Percentiles rank a stretch among this genome's conserved stretches.
phyloP scores from a whole-genome alignment of 92 coral and sea anemone genomes.

The Micromussa lordhowensis region DNA sequence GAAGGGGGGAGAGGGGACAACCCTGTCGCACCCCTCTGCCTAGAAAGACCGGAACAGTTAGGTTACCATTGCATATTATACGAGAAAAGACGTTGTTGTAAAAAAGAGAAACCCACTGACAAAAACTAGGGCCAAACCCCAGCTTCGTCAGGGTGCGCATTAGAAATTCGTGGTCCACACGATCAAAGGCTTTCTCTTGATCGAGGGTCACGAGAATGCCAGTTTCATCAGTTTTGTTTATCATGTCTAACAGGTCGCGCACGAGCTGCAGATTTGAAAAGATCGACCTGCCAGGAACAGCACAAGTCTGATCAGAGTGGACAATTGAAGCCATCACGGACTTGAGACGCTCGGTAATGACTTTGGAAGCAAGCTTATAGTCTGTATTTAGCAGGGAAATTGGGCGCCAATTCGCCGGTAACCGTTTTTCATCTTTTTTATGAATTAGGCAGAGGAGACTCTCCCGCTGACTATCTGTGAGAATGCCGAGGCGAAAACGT shows the following conservation, averaged over 20 bases:
- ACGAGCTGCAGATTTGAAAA: conserved; percentile 12
- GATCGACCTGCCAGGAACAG: conserved; percentile 26
- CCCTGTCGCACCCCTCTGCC: no score
- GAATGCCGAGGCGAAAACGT: not conserved
- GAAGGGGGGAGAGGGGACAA: no score
- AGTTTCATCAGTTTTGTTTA: conserved; percentile 7
- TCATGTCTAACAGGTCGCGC: not conserved
- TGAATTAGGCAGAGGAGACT: not conserved
- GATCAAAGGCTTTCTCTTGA: conserved; percentile 4
- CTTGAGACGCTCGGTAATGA: conserved; percentile 7
- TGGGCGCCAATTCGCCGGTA: conserved; percentile 9
- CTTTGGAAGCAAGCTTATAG: not conserved
- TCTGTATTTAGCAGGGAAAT: conserved; percentile 1
- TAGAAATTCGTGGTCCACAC: no score
- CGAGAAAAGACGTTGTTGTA: no score
- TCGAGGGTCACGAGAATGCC: conserved; percentile 34
- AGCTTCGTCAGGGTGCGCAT: no score
- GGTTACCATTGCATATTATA: no score
- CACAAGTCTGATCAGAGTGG: conserved; percentile 24
- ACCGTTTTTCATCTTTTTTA: not conserved
- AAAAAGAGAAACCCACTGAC: no score
- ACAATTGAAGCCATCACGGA: not conserved
- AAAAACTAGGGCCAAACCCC: no score
- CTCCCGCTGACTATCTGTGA: not conserved
- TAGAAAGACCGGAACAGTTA: no score